Percentiles rank a stretch among this genome's conserved stretches.
These are phyloP conservation scores for Lasioglossum pauxillum DNA, from an alignment of 2,888 invertebrate genomes.

Conservation along the genomic window DNA sequence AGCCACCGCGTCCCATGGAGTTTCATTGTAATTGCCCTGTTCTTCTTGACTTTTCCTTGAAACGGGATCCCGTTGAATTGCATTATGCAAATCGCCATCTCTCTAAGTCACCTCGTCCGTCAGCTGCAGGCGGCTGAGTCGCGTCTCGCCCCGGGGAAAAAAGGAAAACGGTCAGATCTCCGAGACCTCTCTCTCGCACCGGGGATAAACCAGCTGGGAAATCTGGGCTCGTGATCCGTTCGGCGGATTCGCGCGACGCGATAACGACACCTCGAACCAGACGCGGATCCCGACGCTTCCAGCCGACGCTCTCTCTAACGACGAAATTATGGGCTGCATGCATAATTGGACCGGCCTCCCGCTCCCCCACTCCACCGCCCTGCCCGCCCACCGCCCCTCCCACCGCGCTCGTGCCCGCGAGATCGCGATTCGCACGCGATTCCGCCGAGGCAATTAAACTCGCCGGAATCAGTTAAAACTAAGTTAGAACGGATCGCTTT, in stretches of 20 bases:
- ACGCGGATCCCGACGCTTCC: neutral
- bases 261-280: constrained; percentile 53
- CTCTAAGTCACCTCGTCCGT: constrained; percentile 78
- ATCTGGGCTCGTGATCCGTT: constrained; percentile 65
- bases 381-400: neutral
- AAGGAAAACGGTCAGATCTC: constrained; percentile 47
- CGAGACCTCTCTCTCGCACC: neutral
- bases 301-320: constrained; percentile 49
- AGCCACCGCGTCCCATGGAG: constrained; percentile 81
- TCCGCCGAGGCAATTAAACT: constrained; percentile 23
- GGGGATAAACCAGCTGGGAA: constrained; percentile 55
- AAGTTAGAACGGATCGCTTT: constrained; percentile 21
- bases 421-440: constrained; percentile 29
- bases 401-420: neutral
- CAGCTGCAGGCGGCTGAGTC: constrained; percentile 54
- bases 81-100: constrained; percentile 84
- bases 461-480: constrained; percentile 28
- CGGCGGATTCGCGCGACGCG: constrained; percentile 41
- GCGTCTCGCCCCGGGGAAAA: constrained; percentile 26
- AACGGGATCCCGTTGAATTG: constrained; percentile 82
- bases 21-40: constrained; percentile 84
- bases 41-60: constrained; percentile 83
- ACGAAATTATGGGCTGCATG: constrained; percentile 60
- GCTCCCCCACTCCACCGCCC: neutral
- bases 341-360: constrained; percentile 43